phyloP scores from a whole-genome alignment of 2,888 invertebrate species.

The Lasius platythorax region DNA sequence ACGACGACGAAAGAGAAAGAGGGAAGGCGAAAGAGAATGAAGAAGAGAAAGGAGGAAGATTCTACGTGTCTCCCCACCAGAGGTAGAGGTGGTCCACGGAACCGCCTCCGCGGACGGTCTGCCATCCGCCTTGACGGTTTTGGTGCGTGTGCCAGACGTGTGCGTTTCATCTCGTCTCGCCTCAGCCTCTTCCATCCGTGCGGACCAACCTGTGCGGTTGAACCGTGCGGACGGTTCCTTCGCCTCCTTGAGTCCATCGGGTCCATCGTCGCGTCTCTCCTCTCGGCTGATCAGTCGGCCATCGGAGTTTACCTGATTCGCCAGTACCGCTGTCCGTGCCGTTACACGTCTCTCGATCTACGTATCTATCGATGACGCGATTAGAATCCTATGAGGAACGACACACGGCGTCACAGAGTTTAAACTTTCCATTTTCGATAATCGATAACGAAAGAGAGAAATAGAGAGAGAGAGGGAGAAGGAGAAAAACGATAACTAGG shows the following conservation, averaged over 20 bases:
- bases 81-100: slow-evolving; percentile 82
- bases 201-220: slow-evolving; percentile 76
- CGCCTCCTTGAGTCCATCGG: slow-evolving; percentile 57
- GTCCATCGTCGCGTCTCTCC: slow-evolving; percentile 69
- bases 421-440: not conserved
- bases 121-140: slow-evolving; percentile 70
- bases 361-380: slow-evolving; percentile 47
- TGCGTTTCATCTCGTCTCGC: slow-evolving; percentile 64
- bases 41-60: slow-evolving; percentile 75
- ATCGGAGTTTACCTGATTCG: slow-evolving; percentile 75
- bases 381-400: not conserved
- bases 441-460: not conserved
- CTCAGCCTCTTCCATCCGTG: slow-evolving; percentile 72
- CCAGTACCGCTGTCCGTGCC: slow-evolving; percentile 57
- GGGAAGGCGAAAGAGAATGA: slow-evolving; percentile 32
- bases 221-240: slow-evolving; percentile 55
- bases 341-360: slow-evolving; percentile 45
- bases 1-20: slow-evolving; percentile 8
- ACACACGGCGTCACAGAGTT: slow-evolving; percentile 9
- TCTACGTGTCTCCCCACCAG: slow-evolving; percentile 74
- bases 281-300: slow-evolving; percentile 77
- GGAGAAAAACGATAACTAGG: not conserved
- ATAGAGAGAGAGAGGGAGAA: not conserved
- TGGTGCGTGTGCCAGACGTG: slow-evolving; percentile 76
- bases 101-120: slow-evolving; percentile 83